Conservation (phyloP, 1,140 invertebrate genomes). For the Elymnias hypermnestra region DNA sequence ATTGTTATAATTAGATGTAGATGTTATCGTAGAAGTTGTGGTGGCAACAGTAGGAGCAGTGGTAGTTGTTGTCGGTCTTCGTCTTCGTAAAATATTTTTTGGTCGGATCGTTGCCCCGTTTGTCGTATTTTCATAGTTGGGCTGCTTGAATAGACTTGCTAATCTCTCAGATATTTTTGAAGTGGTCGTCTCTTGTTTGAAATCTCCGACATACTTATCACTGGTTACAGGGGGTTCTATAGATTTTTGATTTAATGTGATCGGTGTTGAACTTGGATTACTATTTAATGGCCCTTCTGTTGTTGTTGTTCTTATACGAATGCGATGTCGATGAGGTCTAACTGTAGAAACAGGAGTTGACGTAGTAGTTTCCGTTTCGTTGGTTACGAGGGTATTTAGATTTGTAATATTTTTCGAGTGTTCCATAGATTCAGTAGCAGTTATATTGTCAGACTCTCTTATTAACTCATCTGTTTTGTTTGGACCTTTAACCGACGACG, state of each 20-base stretch:
- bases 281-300: conserved; percentile 40
- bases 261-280: conserved; percentile 24
- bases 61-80: conserved; percentile 55
- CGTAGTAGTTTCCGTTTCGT: conserved; percentile 43
- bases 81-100: conserved; percentile 63
- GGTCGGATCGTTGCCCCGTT: conserved; percentile 43
- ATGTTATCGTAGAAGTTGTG: conserved; percentile 12
- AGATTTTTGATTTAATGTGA: conserved; percentile 26
- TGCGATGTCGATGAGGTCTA: conserved; percentile 44
- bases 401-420: conserved; percentile 32
- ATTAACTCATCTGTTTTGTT: conserved; percentile 52
- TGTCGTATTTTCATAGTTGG: conserved; percentile 38
- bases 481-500: conserved; percentile 66
- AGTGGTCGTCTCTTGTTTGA: conserved; percentile 42
- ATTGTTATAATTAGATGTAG: conserved; percentile 10
- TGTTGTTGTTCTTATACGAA: conserved; percentile 60
- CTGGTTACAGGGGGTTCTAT: conserved; percentile 28
- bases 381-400: conserved; percentile 29
- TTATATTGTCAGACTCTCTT: conserved; percentile 42
- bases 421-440: conserved; percentile 24
- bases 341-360: conserved; percentile 25
- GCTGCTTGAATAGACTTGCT: conserved; percentile 42
- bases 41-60: conserved; percentile 36
- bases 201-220: conserved; percentile 28
- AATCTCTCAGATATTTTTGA: conserved; percentile 48